Evolutionary conservation across 2,888 invertebrate genomes (phyloP).

Genomic region (Napeogenes sylphis): DNA sequence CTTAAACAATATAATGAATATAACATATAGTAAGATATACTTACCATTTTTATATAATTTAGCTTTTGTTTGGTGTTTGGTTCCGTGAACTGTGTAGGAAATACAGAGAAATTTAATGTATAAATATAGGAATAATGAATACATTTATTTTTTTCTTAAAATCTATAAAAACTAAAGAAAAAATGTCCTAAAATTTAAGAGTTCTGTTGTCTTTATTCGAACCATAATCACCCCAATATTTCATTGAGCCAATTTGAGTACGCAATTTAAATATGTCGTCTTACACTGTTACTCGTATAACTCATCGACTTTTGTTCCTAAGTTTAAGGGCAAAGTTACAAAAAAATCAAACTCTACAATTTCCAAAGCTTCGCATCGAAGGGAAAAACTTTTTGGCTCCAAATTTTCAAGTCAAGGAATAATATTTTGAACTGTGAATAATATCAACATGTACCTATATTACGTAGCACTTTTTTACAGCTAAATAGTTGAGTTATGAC

Average conservation of each 20-base stretch:
- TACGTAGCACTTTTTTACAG: not conserved
- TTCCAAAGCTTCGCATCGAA: slow-evolving; percentile 75
- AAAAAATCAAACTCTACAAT: slow-evolving; percentile 63
- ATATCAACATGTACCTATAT: no score
- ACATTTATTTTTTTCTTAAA: no score
- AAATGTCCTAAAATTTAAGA: slow-evolving; percentile 10
- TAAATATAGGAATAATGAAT: no score
- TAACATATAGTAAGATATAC: no score
- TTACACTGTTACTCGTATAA: slow-evolving; percentile 62
- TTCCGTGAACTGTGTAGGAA: no score
- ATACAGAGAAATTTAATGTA: no score
- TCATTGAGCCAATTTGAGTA: slow-evolving; percentile 45
- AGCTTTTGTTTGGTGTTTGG: no score
- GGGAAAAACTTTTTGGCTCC: slow-evolving; percentile 74
- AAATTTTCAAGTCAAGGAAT: slow-evolving; percentile 76
- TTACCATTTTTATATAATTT: no score
- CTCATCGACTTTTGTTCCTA: slow-evolving; percentile 64
- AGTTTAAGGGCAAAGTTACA: slow-evolving; percentile 71
- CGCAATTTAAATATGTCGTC: slow-evolving; percentile 27
- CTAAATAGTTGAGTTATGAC: no score
- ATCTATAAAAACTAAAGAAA: not conserved
- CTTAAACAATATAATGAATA: no score
- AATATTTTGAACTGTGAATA: slow-evolving; percentile 33
- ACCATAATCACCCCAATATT: slow-evolving; percentile 29
- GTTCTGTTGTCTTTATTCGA: slow-evolving; percentile 18